Conservation (phyloP, 2,113 vertebrate genomes). For the Hystrix brachyura region DNA sequence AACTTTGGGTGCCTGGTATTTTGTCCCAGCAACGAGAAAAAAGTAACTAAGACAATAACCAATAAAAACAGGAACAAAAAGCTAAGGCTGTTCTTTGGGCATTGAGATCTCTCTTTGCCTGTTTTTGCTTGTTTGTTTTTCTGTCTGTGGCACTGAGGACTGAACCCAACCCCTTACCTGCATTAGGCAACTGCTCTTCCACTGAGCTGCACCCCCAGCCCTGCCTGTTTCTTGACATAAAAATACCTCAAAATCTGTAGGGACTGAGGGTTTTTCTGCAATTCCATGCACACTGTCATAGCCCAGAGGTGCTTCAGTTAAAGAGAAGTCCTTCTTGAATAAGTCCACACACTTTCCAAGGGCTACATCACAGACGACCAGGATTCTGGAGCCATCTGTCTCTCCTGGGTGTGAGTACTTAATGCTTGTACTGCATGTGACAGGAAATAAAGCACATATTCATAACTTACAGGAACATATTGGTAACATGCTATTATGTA, state of each 20-base stretch:
- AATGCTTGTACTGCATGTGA: conserved; percentile 87
- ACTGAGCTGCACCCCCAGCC: background rate
- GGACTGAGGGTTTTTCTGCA: background rate
- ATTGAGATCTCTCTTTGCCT: background rate
- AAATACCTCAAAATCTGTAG: conserved; percentile 92
- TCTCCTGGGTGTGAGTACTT: conserved; percentile 90
- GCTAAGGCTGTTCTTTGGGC: background rate
- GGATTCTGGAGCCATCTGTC: conserved; percentile 89
- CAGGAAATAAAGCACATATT: background rate
- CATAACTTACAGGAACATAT: background rate
- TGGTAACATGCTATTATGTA: background rate
- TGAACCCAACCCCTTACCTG: background rate
- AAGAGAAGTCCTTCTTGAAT: conserved; percentile 81
- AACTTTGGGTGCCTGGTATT: too few relatives aligned
- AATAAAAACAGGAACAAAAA: background rate
- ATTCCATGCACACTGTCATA: conserved; percentile 92
- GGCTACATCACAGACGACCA: conserved; percentile 92
- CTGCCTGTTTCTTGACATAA: background rate
- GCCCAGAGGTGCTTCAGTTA: conserved; percentile 88
- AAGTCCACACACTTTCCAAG: conserved; percentile 89
- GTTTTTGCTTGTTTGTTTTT: background rate
- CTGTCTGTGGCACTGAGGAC: background rate
- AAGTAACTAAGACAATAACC: background rate
- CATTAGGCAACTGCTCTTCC: background rate
- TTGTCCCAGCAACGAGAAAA: too few relatives aligned